These are phyloP conservation scores for Caradrina kadenii DNA, from an alignment of 2,888 invertebrate genomes.

Conservation along the genomic window DNA sequence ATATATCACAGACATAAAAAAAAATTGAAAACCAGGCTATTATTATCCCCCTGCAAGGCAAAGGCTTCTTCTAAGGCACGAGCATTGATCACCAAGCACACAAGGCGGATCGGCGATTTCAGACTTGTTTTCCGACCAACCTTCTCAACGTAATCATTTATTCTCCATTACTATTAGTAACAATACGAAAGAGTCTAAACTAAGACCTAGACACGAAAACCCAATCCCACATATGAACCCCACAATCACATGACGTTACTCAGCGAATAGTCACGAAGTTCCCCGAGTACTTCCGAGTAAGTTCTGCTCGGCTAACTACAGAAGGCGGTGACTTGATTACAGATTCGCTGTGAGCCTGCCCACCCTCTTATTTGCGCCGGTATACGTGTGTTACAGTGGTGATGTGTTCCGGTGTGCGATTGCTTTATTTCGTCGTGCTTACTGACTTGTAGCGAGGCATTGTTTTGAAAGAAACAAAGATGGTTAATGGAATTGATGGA, in stretches of 20 bases:
- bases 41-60: too few species aligned
- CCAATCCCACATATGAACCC: slow-evolving; percentile 9
- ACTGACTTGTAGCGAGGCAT: slow-evolving; percentile 22
- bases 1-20: too few species aligned
- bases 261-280: slow-evolving; percentile 21
- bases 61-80: too few species aligned
- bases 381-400: slow-evolving; percentile 54
- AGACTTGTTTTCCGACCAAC: too few species aligned
- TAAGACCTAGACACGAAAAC: slow-evolving; percentile 1
- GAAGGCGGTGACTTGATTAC: slow-evolving; percentile 67
- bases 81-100: too few species aligned
- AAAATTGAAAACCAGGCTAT: too few species aligned
- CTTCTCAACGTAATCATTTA: too few species aligned
- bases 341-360: slow-evolving; percentile 61
- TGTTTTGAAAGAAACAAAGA: slow-evolving; percentile 25
- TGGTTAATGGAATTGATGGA: not conserved
- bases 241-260: slow-evolving; percentile 23
- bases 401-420: slow-evolving; percentile 59
- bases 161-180: too few species aligned
- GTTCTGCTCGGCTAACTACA: slow-evolving; percentile 61
- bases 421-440: slow-evolving; percentile 39
- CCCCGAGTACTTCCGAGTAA: not conserved
- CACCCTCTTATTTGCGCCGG: slow-evolving; percentile 64
- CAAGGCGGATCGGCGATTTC: too few species aligned
- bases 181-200: not conserved